Evolutionary conservation across 2,797 vertebrate genomes (phyloP), one percentile per base, ranked within the genome.

Genomic region (Alosa sapidissima): DNA sequence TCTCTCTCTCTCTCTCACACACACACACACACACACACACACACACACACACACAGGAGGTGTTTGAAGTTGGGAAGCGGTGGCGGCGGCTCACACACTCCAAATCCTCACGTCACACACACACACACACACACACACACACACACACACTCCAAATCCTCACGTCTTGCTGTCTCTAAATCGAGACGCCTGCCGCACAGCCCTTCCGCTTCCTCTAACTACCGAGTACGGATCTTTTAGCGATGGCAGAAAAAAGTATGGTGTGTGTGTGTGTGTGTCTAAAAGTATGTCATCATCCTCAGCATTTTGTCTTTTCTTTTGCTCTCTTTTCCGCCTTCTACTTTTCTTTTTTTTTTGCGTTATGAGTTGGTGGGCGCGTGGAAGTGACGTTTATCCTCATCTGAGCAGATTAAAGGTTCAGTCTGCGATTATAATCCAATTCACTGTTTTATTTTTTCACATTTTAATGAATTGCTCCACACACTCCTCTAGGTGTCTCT

Each of bases 21-120:
- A n/a, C n/a, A n/a, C n/a, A n/a, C n/a, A n/a, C n/a, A n/a, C n/a
- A n/a, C n/a, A n/a, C n/a, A n/a, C n/a, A n/a, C n/a, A n/a, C n/a
- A n/a, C n/a, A n/a, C n/a, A n/a, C n/a, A n/a, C n/a, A n/a, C n/a
- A n/a, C n/a, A n/a, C n/a, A n/a, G n/a, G n/a, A n/a, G n/a, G n/a
- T n/a, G n/a, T n/a, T 88, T 87, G 86, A 88, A 84, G 86, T 87
- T 47, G 55, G 81, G 65, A 55, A 83, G 82, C 45, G 51, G 52
- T 1, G 81, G 47, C 78, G 62, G 52, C 28, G 58, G 28, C 68
- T 75, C 14, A 19, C 0, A 33, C 75, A 75, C 68, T 75, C 13
- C 7, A 75, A 75, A 75, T 75, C 33, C 68, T 75, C 28, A 36
- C n/a, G n/a, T n/a, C n/a, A n/a, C n/a, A n/a, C n/a, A n/a, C n/a